phyloP scores from a whole-genome alignment of 1,140 invertebrate species.

The Drosophila carrolli region DNA sequence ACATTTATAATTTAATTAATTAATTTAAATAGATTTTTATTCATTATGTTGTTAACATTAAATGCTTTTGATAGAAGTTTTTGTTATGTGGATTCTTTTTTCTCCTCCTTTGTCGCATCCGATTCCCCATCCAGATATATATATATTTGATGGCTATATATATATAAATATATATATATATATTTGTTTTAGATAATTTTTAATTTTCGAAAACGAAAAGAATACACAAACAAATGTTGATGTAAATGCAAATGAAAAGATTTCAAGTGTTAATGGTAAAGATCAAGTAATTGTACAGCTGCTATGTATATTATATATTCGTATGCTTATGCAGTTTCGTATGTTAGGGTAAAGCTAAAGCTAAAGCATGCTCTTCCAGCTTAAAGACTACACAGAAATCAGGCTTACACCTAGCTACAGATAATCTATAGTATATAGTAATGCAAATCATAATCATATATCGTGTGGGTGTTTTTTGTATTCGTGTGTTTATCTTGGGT shows the following conservation, averaged over 20 bases:
- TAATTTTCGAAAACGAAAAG: constrained; percentile 28
- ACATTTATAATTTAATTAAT: constrained; percentile 26
- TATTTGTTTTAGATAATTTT: constrained; percentile 20
- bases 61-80: constrained; percentile 67
- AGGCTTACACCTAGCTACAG: constrained; percentile 41
- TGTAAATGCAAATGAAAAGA: constrained; percentile 56
- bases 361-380: constrained; percentile 43
- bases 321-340: constrained; percentile 42
- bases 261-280: constrained; percentile 43
- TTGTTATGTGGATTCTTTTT: constrained; percentile 32
- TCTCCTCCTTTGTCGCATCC: constrained; percentile 5
- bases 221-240: constrained; percentile 43
- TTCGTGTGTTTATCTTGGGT: constrained; percentile 16
- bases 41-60: constrained; percentile 59
- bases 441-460: constrained; percentile 44
- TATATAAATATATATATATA: constrained; percentile 14
- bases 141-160: constrained; percentile 31
- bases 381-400: constrained; percentile 45
- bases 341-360: constrained; percentile 47
- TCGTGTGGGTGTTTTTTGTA: constrained; percentile 19
- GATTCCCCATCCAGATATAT: constrained; percentile 2
- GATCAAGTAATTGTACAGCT: constrained; percentile 42
- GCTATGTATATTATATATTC: constrained; percentile 45
- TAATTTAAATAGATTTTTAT: constrained; percentile 44
- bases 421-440: constrained; percentile 41